Evolutionary conservation across 2,888 invertebrate species (phyloP).

Genomic region (Eupithecia insigniata): DNA sequence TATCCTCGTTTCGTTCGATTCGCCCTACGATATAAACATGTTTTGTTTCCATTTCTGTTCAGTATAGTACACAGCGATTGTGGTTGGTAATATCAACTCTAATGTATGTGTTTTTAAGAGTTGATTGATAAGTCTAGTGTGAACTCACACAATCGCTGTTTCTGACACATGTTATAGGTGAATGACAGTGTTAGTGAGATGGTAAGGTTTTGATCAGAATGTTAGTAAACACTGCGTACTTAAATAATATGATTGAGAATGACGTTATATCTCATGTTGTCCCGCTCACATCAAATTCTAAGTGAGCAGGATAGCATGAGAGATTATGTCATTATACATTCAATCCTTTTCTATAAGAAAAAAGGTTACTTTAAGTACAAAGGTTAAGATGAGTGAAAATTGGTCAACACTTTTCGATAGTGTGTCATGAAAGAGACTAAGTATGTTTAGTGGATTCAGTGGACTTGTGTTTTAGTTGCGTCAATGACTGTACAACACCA

Average conservation of each 20-base stretch:
- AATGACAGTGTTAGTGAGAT: slow-evolving; percentile 71
- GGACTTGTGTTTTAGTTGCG: slow-evolving; percentile 50
- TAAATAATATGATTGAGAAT: not conserved
- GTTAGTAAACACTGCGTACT: slow-evolving; percentile 51
- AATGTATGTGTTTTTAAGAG: slow-evolving; percentile 27
- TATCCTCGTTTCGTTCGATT: slow-evolving; percentile 98
- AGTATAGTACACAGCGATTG: slow-evolving; percentile 64
- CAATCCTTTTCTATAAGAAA: not conserved
- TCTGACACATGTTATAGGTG: slow-evolving; percentile 61
- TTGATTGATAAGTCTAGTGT: slow-evolving; percentile 16
- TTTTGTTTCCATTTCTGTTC: slow-evolving; percentile 62
- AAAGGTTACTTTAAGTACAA: too few relatives aligned
- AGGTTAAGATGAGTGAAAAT: slow-evolving; percentile 58
- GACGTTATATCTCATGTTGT: not conserved
- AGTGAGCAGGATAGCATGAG: not conserved
- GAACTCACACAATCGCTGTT: slow-evolving; percentile 59
- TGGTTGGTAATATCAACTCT: slow-evolving; percentile 34
- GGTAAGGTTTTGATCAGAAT: slow-evolving; percentile 59
- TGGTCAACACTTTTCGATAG: slow-evolving; percentile 50
- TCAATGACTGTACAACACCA: slow-evolving; percentile 54
- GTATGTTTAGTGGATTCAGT: slow-evolving; percentile 46
- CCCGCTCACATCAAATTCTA: not conserved
- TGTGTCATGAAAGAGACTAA: slow-evolving; percentile 49
- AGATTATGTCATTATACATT: not conserved
- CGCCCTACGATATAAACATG: slow-evolving; percentile 84